phyloP scores from a whole-genome alignment of 2,797 vertebrate genomes.

The Xenops minutus region DNA sequence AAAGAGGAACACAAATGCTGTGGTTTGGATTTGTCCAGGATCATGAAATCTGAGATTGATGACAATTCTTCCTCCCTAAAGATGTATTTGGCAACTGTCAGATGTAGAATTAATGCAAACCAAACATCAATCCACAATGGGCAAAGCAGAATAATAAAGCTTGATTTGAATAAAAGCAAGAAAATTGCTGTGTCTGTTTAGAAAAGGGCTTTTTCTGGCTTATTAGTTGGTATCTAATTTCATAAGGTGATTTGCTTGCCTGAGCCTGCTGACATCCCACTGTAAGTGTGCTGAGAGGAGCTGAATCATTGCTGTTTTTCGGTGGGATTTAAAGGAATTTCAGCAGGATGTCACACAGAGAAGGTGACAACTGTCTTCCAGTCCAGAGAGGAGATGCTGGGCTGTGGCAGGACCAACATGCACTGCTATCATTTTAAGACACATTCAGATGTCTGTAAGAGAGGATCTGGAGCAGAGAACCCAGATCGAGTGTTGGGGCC shows the following conservation, averaged over 20 bases:
- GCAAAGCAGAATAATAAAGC: neutral
- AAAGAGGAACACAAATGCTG: neutral
- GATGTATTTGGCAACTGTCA: neutral
- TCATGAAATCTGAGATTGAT: neutral
- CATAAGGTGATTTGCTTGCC: neutral
- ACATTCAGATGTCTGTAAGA: neutral
- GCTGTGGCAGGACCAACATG: neutral
- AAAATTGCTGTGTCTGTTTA: neutral
- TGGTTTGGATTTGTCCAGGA: neutral
- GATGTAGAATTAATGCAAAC: neutral
- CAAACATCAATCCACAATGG: neutral
- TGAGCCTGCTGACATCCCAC: neutral
- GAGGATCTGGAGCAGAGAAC: neutral
- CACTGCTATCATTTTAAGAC: neutral
- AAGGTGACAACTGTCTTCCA: neutral
- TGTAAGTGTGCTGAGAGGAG: neutral
- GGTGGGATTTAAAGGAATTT: neutral
- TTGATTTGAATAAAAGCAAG: neutral
- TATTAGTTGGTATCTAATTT: neutral
- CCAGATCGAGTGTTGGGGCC: neutral
- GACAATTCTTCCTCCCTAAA: neutral
- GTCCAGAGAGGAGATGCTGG: neutral
- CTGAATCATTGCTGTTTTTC: neutral
- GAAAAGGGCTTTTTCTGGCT: neutral
- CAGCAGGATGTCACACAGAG: neutral